phyloP scores from a whole-genome alignment of 1,140 invertebrate species.

The Sycobia sp. region DNA sequence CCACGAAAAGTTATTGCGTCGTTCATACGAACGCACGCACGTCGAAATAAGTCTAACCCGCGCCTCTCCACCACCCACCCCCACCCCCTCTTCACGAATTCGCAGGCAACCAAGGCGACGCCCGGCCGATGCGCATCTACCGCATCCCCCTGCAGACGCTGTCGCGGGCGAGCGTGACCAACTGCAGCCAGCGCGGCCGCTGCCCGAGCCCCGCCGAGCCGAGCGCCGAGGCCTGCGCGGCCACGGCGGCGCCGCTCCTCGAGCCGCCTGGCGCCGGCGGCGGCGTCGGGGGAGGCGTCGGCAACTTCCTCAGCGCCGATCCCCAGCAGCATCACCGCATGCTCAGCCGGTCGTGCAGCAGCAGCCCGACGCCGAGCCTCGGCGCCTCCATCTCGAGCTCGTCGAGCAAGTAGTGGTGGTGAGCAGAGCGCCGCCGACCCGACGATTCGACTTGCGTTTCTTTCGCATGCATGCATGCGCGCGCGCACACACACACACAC shows the following conservation, averaged over 20 bases:
- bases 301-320: constrained; percentile 50
- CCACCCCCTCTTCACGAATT: too few relatives aligned
- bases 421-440: neutral
- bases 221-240: constrained; percentile 33
- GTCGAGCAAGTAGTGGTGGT: constrained; percentile 38
- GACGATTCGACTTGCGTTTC: neutral
- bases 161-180: constrained; percentile 41
- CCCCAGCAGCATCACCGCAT: constrained; percentile 48
- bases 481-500: neutral
- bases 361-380: constrained; percentile 58
- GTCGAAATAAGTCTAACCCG: too few relatives aligned
- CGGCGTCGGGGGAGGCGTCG: constrained; percentile 29
- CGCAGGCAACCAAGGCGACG: too few relatives aligned
- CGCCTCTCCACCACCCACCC: too few relatives aligned
- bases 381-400: constrained; percentile 39
- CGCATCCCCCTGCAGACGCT: constrained; percentile 62
- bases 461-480: neutral
- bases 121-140: constrained; percentile 63
- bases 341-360: constrained; percentile 61
- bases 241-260: constrained; percentile 15
- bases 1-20: too few relatives aligned
- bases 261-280: neutral
- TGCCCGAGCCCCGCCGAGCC: constrained; percentile 48
- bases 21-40: too few relatives aligned
- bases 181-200: constrained; percentile 43